Base-by-base conservation (phyloP, 2,888 invertebrate species). In the Thyatira batis region DNA sequence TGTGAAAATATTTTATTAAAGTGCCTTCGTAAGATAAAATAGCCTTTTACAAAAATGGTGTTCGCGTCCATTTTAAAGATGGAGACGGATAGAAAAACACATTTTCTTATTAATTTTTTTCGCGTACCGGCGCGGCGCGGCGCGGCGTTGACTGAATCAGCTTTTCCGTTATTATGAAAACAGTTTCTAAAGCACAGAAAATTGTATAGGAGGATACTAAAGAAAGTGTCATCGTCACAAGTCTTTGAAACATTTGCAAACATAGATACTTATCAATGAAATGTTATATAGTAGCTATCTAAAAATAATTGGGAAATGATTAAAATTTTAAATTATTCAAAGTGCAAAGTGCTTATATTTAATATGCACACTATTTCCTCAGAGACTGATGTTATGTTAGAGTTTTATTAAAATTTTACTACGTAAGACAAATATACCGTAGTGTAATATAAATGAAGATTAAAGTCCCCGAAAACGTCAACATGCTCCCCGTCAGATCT, bases 401-500 rank as follows among this genome's bases (percentile, higher is more conserved):
- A 2, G 11, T 9, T 30, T 11, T 30, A 30, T 30, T 30, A 30
- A 11, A 33, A 33, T 33, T 11, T 11, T 13, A 33, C 11, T 33
- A 13, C 13, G 33, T 13, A 58, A 59, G 49, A 58, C 51, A 51
- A 52, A 54, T 60, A 63, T 65, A 67, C 63, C 64, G 65, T 63
- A 67, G 68, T 69, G 64, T 63, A 68, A 80, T 78, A 76, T 71
- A 75, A 73, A 70, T 71, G 71, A 72, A 78, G 80, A 80, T 82
- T 78, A 80, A 80, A 76, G 71, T 71, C 73, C 71, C 69, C 75
- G 69, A 67, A 74, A 78, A 77, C 69, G 75, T 72, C 73, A 77
- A 78, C 76, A 73, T 71, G 66, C 71, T 69, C 76, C 64, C 63
- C 69, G 66, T 74, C 71, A 78, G 70, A 77, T 78, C 75, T 73